Conservation (phyloP, 2,797 vertebrate species). For the Picus viridis region DNA sequence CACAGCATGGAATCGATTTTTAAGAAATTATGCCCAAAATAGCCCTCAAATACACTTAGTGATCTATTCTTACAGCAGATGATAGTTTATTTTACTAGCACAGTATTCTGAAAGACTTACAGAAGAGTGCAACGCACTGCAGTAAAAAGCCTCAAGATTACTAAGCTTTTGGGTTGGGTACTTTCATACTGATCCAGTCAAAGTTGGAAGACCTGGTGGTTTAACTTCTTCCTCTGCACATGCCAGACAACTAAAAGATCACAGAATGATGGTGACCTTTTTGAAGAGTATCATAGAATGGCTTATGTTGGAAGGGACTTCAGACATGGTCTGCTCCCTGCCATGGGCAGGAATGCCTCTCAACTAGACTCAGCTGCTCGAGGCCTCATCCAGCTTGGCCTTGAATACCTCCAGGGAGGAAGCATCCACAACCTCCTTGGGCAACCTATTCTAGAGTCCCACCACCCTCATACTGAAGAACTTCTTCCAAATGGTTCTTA, state of each 20-base stretch:
- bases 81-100: not conserved
- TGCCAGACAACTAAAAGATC: not conserved
- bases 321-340: too few relatives aligned
- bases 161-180: constrained; percentile 43
- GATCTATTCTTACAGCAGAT: not conserved
- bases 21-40: not conserved
- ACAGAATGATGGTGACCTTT: not conserved
- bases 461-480: too few relatives aligned
- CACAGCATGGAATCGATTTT: not conserved
- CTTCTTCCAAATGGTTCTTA: too few relatives aligned
- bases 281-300: not conserved
- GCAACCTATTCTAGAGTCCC: too few relatives aligned
- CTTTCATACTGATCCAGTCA: not conserved
- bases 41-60: not conserved
- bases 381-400: too few relatives aligned
- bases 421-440: too few relatives aligned
- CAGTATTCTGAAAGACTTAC: not conserved
- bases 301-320: too few relatives aligned
- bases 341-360: too few relatives aligned
- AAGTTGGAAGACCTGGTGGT: not conserved
- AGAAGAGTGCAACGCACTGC: not conserved
- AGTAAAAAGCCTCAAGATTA: not conserved
- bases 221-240: not conserved
- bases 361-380: too few relatives aligned
- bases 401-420: too few relatives aligned